Evolutionary conservation across 92 coral and sea anemone species (phyloP).

Genomic region (Umimayanthus kanabou): DNA sequence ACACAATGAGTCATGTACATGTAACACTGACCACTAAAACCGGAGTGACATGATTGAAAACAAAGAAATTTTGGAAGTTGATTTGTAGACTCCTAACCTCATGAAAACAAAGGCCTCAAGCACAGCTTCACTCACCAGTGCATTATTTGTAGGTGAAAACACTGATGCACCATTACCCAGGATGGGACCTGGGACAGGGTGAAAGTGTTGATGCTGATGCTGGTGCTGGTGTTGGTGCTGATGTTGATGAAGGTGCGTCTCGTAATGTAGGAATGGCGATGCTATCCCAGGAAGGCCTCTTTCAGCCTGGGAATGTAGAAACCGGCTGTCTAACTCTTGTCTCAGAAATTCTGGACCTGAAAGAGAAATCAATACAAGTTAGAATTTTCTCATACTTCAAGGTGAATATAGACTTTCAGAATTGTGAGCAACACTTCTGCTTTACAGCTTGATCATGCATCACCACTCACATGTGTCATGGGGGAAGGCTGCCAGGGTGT

Average conservation of each 20-base stretch:
- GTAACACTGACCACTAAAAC: no score
- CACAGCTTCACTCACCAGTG: constrained; percentile 62
- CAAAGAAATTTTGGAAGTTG: no score
- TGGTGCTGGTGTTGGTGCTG: constrained; percentile 84
- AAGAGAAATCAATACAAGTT: neutral
- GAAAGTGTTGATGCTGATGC: constrained; percentile 94
- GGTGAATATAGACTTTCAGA: no score
- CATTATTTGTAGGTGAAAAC: constrained; percentile 61
- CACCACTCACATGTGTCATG: no score
- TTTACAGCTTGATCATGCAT: no score
- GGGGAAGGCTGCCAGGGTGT: no score
- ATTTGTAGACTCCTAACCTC: no score
- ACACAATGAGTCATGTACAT: no score
- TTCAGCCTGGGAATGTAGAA: constrained; percentile 89
- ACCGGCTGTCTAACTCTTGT: constrained; percentile 87
- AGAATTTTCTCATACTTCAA: neutral
- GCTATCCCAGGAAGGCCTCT: constrained; percentile 60
- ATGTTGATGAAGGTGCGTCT: constrained; percentile 95
- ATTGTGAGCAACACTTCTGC: no score
- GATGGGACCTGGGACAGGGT: constrained; percentile 66
- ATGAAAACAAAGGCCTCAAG: neutral
- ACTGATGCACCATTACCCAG: constrained; percentile 57
- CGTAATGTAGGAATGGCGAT: constrained; percentile 80
- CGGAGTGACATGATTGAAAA: neutral
- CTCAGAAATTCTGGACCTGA: constrained; percentile 84